Conservation (phyloP, 2,113 vertebrate species). For the Agelaius phoeniceus region DNA sequence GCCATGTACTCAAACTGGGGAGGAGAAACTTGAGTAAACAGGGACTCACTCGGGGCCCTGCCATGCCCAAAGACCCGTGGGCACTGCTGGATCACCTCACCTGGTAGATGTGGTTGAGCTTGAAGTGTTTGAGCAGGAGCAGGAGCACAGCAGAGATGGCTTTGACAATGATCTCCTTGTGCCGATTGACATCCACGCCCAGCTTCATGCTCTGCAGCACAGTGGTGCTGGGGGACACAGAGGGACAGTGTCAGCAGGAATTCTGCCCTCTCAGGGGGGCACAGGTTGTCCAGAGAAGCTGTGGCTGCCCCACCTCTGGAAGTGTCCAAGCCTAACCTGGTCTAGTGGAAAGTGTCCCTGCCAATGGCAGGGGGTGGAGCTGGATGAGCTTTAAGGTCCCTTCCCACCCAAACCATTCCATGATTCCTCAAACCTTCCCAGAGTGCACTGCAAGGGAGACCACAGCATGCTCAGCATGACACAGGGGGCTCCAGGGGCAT, state of each 20-base stretch:
- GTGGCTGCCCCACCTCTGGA: not conserved
- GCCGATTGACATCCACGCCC: conserved; percentile 94
- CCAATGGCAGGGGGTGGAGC: not conserved
- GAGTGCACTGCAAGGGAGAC: conserved; percentile 80
- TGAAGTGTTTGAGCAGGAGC: conserved; percentile 96
- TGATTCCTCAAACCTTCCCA: conserved; percentile 89
- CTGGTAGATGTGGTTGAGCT: conserved; percentile 97
- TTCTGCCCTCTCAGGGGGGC: not conserved
- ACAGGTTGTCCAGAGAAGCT: not conserved
- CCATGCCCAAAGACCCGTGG: accelerated
- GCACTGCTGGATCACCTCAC: conserved; percentile 24
- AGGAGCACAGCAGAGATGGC: conserved; percentile 95
- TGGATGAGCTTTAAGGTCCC: not conserved
- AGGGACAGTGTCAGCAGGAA: not conserved
- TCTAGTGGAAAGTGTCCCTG: not conserved
- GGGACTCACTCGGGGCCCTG: not conserved
- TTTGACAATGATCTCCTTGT: conserved; percentile 98
- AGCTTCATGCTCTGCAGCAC: conserved; percentile 99
- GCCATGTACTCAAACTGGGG: conserved; percentile 98
- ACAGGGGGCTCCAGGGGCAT: too few relatives aligned
- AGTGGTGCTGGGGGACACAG: conserved; percentile 82
- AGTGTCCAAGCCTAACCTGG: not conserved
- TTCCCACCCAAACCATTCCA: not conserved
- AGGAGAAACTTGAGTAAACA: not conserved
- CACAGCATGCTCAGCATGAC: accelerated